Percentiles rank a stretch among this genome's conserved stretches.
These are phyloP conservation scores for Acholoe squamosa DNA, from an alignment of 2,888 invertebrate species.

Conservation along the genomic window DNA sequence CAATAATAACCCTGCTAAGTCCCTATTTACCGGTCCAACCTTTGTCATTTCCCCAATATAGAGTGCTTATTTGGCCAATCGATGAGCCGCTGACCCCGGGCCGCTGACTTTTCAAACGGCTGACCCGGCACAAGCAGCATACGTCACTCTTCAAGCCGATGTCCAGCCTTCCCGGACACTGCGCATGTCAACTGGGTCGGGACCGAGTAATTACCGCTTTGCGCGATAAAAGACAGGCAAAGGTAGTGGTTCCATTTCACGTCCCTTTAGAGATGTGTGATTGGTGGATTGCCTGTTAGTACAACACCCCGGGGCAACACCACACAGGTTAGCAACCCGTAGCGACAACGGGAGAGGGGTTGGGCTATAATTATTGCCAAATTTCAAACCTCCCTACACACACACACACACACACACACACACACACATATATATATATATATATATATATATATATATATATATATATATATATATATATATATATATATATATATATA, in stretches of 20 bases:
- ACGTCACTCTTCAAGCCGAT: slow-evolving; percentile 6
- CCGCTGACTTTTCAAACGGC: not conserved
- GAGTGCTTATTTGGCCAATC: not conserved
- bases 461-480: too few species aligned
- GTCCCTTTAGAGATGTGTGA: not conserved
- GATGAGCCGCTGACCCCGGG: too few species aligned
- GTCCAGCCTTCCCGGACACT: slow-evolving; percentile 32
- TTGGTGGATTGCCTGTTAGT: not conserved
- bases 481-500: too few species aligned
- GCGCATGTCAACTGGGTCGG: slow-evolving; percentile 28
- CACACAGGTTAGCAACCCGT: too few species aligned
- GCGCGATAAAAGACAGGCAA: not conserved
- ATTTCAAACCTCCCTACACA: too few species aligned
- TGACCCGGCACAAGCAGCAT: not conserved
- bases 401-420: too few species aligned
- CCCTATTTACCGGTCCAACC: not conserved
- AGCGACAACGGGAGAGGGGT: too few species aligned
- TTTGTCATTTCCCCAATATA: slow-evolving; percentile 22
- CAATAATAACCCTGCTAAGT: not conserved
- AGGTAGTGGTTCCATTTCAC: not conserved
- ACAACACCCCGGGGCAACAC: not conserved
- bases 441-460: too few species aligned
- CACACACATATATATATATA: too few species aligned
- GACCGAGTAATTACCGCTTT: not conserved
- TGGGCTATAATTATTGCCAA: too few species aligned